phyloP scores from a whole-genome alignment of 1,140 invertebrate genomes.

The Drosophila watanabei region DNA sequence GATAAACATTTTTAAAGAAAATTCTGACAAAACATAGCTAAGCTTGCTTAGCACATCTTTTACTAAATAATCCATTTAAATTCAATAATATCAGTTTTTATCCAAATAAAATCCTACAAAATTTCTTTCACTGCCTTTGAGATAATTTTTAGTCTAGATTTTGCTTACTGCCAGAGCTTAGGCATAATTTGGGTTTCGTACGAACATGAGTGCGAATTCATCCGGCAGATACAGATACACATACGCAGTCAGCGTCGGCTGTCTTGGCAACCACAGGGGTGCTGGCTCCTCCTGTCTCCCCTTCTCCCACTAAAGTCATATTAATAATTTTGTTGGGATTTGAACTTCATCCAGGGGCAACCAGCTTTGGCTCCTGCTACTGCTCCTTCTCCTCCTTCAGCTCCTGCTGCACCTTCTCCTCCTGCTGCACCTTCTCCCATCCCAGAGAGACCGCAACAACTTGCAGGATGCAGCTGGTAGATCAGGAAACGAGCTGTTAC shows the following conservation, averaged over 20 bases:
- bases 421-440: conserved; percentile 6
- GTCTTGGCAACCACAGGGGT: conserved; percentile 64
- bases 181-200: conserved; percentile 62
- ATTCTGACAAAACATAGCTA: background rate
- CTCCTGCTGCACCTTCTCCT: background rate
- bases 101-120: background rate
- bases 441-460: conserved; percentile 33
- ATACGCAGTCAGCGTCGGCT: conserved; percentile 30
- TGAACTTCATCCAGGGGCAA: conserved; percentile 42
- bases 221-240: conserved; percentile 59
- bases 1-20: background rate
- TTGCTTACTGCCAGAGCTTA: conserved; percentile 49
- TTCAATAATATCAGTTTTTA: too few relatives aligned
- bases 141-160: conserved; percentile 57
- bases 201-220: conserved; percentile 42
- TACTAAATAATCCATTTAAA: background rate
- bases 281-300: background rate
- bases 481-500: conserved; percentile 24
- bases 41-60: too few relatives aligned
- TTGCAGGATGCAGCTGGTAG: conserved; percentile 35
- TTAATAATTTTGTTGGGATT: conserved; percentile 81
- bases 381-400: background rate
- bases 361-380: background rate
- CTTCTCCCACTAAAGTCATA: conserved; percentile 65
- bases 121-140: conserved; percentile 13